These are phyloP conservation scores for Teleopsis dalmanni DNA, from an alignment of 1,140 invertebrate genomes.

Conservation along the genomic window DNA sequence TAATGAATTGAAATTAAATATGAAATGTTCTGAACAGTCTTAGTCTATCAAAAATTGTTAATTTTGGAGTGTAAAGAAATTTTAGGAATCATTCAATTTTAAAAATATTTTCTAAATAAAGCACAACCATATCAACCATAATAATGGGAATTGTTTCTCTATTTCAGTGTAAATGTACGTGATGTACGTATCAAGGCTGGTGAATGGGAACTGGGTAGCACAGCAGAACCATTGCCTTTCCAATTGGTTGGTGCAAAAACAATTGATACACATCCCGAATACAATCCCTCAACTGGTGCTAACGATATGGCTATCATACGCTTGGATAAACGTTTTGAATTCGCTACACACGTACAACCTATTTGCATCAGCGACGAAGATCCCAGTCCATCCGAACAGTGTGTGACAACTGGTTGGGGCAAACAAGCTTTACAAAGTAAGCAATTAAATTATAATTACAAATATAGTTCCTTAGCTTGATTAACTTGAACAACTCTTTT, in stretches of 20 bases:
- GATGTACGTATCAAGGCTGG: slow-evolving; percentile 72
- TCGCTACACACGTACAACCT: slow-evolving; percentile 64
- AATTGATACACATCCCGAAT: slow-evolving; percentile 65
- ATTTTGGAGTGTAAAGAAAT: not conserved
- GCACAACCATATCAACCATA: no score
- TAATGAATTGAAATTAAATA: no score
- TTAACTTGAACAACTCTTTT: not conserved
- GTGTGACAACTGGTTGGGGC: slow-evolving; percentile 74
- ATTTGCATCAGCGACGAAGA: slow-evolving; percentile 59
- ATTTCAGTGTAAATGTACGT: slow-evolving; percentile 23
- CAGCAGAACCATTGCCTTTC: slow-evolving; percentile 70
- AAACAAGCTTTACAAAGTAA: slow-evolving; percentile 69
- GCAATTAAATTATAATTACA: no score
- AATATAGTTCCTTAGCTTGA: no score
- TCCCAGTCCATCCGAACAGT: slow-evolving; percentile 49
- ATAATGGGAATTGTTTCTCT: no score
- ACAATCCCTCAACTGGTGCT: slow-evolving; percentile 52
- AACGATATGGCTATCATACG: slow-evolving; percentile 69
- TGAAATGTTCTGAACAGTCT: no score
- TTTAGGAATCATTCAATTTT: no score
- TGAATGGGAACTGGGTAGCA: slow-evolving; percentile 76
- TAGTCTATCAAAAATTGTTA: no score
- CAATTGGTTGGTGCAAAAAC: slow-evolving; percentile 62
- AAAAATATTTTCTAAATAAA: no score
- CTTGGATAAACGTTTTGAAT: slow-evolving; percentile 51